These are phyloP conservation scores for Zaprionus taronus DNA, from an alignment of 1,140 invertebrate genomes.

Conservation along the genomic window DNA sequence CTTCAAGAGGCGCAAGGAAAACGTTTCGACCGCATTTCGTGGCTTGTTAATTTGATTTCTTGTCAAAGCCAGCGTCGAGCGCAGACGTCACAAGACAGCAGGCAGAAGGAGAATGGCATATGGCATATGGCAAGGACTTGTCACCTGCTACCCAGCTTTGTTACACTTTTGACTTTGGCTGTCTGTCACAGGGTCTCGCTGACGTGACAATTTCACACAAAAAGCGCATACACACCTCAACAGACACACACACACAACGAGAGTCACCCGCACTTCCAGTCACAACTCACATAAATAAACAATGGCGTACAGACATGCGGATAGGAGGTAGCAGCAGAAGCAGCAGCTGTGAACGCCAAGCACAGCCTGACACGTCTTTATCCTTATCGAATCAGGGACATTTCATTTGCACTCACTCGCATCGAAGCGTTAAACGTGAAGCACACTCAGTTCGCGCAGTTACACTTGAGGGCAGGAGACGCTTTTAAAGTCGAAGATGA, in stretches of 20 bases:
- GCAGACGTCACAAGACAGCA: conserved; percentile 38
- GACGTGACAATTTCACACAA: conserved; percentile 79
- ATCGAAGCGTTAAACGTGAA: conserved; percentile 67
- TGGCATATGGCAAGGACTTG: conserved; percentile 40
- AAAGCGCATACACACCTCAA: conserved; percentile 29
- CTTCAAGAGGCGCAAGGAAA: conserved; percentile 33
- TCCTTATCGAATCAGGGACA: conserved; percentile 57
- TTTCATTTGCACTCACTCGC: conserved; percentile 45
- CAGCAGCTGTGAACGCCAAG: conserved; percentile 30
- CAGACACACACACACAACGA: conserved; percentile 5
- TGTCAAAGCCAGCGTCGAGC: conserved; percentile 65
- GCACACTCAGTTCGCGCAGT: conserved; percentile 33
- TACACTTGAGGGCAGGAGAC: background rate
- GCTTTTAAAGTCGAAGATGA: background rate
- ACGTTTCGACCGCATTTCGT: conserved; percentile 52
- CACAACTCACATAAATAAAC: conserved; percentile 27
- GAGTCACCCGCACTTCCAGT: conserved; percentile 18
- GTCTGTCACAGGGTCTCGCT: conserved; percentile 54
- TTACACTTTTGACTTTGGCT: conserved; percentile 71
- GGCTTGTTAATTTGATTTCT: conserved; percentile 76
- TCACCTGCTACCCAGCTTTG: conserved; percentile 47
- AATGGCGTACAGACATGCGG: conserved; percentile 36
- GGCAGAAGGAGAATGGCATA: background rate
- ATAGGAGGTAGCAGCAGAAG: conserved; percentile 30
- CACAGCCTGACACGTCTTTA: conserved; percentile 55